phyloP scores from a whole-genome alignment of 2,888 invertebrate species.

The Apamea crenata region DNA sequence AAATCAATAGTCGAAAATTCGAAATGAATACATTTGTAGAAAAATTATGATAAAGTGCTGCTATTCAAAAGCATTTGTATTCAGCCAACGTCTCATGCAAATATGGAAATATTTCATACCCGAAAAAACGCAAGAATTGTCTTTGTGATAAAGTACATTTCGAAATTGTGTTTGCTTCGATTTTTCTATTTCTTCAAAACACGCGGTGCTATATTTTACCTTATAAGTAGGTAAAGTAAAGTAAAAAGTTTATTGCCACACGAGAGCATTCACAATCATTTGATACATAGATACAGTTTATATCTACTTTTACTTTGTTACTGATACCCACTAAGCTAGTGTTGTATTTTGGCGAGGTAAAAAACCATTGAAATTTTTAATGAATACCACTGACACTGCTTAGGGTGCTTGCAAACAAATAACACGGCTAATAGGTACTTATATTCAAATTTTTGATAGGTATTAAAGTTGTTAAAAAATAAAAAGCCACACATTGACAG shows the following conservation, averaged over 20 bases:
- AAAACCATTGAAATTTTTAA: neutral
- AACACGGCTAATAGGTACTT: neutral
- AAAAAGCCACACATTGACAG: too few species aligned
- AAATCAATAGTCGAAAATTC: slow-evolving; percentile 31
- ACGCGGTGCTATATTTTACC: neutral
- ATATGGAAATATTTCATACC: slow-evolving; percentile 33
- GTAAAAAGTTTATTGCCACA: neutral
- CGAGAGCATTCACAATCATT: neutral
- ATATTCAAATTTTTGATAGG: neutral
- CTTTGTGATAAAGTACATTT: slow-evolving; percentile 25
- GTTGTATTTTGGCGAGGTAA: too few species aligned
- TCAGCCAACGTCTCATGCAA: slow-evolving; percentile 17
- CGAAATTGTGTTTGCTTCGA: neutral
- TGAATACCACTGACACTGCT: neutral
- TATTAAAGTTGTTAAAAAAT: too few species aligned
- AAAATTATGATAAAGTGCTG: slow-evolving; percentile 6
- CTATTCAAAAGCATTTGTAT: slow-evolving; percentile 17
- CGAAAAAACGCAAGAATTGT: slow-evolving; percentile 1
- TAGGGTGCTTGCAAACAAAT: neutral
- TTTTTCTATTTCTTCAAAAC: too few species aligned
- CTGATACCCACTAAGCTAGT: too few species aligned
- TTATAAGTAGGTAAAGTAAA: neutral
- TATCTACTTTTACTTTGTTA: too few species aligned
- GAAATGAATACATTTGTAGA: slow-evolving; percentile 29
- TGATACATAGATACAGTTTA: too few species aligned